Conservation (phyloP, 2,888 invertebrate species). For the Calameuta filiformis region DNA sequence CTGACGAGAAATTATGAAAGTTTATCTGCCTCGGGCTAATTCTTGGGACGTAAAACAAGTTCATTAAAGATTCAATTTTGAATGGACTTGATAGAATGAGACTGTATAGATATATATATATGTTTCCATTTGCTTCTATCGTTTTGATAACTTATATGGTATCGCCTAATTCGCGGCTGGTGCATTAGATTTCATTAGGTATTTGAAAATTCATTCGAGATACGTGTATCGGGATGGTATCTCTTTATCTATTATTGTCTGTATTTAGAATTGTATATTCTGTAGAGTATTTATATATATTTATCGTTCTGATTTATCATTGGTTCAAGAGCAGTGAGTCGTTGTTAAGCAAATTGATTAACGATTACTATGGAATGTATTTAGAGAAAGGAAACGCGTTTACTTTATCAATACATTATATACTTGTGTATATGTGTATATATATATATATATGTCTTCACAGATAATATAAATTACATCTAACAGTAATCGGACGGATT, state of each 20-base stretch:
- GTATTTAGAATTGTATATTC: not conserved
- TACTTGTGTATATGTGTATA: too few relatives aligned
- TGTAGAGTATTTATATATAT: not conserved
- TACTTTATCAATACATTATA: not conserved
- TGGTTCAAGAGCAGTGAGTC: too few relatives aligned
- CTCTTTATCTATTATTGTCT: not conserved
- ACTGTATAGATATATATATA: not conserved
- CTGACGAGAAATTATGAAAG: not conserved
- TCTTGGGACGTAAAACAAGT: not conserved
- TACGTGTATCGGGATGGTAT: not conserved
- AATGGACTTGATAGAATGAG: not conserved
- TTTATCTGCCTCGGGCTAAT: not conserved
- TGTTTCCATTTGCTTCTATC: not conserved
- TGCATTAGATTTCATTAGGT: not conserved
- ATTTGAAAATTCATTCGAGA: not conserved
- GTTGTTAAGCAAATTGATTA: not conserved
- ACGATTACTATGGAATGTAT: not conserved
- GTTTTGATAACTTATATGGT: not conserved
- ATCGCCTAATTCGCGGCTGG: not conserved
- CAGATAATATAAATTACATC: not conserved
- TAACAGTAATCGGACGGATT: not conserved
- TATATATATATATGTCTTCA: not conserved
- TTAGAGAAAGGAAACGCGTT: not conserved
- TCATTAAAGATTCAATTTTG: too few relatives aligned
- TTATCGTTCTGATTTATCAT: not conserved